A percentile compares a stretch with the other conserved stretches of the same genome.
These are phyloP conservation scores for Oscarella lobularis DNA, from an alignment of 37 sponge, comb jelly and placozoan species.

Conservation along the genomic window DNA sequence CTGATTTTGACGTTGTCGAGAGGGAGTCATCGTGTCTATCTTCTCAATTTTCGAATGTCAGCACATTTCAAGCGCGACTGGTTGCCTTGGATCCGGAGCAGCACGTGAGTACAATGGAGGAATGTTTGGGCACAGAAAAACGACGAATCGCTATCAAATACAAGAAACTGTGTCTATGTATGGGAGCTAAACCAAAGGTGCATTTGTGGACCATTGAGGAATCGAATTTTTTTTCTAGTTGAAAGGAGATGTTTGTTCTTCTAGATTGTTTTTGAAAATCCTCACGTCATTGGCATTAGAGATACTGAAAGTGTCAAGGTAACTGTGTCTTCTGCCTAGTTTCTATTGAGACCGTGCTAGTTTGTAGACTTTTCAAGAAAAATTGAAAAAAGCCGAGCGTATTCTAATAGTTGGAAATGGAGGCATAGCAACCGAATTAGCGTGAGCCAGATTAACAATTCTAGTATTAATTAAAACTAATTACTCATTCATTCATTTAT, in stretches of 20 bases:
- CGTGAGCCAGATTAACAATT: slow-evolving; percentile 38
- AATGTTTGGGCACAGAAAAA: not conserved
- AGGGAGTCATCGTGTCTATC: slow-evolving; percentile 18
- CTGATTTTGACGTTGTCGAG: slow-evolving; percentile 70
- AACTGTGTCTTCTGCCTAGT: not conserved
- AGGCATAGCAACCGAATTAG: slow-evolving; percentile 94
- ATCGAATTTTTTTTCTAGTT: not conserved
- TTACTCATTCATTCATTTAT: not conserved
- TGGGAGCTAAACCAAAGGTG: slow-evolving; percentile 82
- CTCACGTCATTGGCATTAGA: too few relatives aligned
- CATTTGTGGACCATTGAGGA: not conserved
- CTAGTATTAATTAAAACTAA: not conserved
- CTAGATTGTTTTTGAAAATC: too few relatives aligned
- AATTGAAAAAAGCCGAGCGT: slow-evolving; percentile 42
- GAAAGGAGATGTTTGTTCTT: too few relatives aligned
- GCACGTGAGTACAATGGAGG: slow-evolving; percentile 16
- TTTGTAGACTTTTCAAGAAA: slow-evolving; percentile 47
- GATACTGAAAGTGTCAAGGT: slow-evolving; percentile 93
- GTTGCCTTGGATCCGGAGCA: not conserved
- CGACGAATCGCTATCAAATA: too few relatives aligned
- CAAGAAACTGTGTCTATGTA: slow-evolving; percentile 78
- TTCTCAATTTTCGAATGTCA: slow-evolving; percentile 45
- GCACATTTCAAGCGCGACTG: slow-evolving; percentile 11
- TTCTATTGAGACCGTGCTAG: not conserved
- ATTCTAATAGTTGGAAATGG: slow-evolving; percentile 93